Conservation (phyloP, 2,797 vertebrate genomes). For the Alfaro cultratus region DNA sequence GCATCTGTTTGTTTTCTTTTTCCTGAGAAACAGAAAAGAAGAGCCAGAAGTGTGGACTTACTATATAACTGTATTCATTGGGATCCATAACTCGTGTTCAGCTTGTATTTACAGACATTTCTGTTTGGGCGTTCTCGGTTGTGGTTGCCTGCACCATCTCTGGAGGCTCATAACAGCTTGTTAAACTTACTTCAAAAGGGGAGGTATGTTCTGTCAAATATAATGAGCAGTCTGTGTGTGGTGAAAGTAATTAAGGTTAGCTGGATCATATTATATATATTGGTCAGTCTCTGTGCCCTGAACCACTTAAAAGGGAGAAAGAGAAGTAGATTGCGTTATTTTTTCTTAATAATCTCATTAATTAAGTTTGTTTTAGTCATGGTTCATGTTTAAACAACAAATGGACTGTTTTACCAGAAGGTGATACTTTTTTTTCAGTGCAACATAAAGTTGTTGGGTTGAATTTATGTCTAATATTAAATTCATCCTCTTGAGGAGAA, state of each 20-base stretch:
- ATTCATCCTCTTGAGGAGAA: not conserved
- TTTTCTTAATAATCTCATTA: constrained; percentile 16
- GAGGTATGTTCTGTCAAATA: constrained; percentile 38
- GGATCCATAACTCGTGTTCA: constrained; percentile 11
- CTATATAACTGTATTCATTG: constrained; percentile 15
- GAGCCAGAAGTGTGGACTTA: not conserved
- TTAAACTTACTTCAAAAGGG: constrained; percentile 31
- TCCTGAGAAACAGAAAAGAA: constrained; percentile 22
- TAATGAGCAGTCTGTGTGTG: constrained; percentile 59
- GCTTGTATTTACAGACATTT: constrained; percentile 7
- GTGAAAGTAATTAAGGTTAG: constrained; percentile 23
- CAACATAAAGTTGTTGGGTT: not conserved
- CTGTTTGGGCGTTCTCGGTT: constrained; percentile 5
- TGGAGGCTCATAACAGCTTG: constrained; percentile 22
- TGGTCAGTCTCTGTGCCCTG: constrained; percentile 20
- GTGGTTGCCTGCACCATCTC: constrained; percentile 22
- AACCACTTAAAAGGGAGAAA: constrained; percentile 8
- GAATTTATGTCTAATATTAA: not conserved
- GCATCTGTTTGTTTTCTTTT: constrained; percentile 3
- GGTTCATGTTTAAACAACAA: not conserved
- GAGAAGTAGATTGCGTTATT: constrained; percentile 22
- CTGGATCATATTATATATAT: constrained; percentile 44
- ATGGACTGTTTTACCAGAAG: not conserved
- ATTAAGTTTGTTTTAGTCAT: constrained; percentile 10
- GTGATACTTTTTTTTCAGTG: not conserved